Evolutionary conservation across 2,113 vertebrate genomes (phyloP).

Genomic region (Caranx melampygus): DNA sequence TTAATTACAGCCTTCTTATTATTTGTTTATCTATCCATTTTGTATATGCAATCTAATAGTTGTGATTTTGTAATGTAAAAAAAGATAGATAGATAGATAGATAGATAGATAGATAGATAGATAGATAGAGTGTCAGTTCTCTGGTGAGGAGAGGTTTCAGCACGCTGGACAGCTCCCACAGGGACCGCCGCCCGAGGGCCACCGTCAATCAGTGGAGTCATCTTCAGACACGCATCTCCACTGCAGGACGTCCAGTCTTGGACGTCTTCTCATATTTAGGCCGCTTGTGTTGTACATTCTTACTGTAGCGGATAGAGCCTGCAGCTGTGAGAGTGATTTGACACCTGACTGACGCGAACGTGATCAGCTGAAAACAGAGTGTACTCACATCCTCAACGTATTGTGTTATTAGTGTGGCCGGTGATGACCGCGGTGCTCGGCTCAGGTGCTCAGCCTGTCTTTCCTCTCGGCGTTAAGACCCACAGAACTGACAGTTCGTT

Average conservation of each 20-base stretch:
- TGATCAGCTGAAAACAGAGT: background rate
- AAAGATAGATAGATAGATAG: conserved; percentile 3
- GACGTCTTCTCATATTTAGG: fast-evolving
- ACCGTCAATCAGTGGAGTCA: conserved; percentile 5
- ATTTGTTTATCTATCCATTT: too few species aligned
- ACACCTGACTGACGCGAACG: background rate
- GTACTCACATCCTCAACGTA: background rate
- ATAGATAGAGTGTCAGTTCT: background rate
- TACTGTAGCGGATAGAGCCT: background rate
- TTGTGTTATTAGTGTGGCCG: background rate
- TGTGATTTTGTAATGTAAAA: background rate
- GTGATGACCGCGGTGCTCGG: too few species aligned
- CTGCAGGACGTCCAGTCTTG: background rate
- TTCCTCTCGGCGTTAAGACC: too few species aligned
- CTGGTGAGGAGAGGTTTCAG: conserved; percentile 54
- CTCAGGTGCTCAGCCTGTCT: too few species aligned
- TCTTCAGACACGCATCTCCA: background rate
- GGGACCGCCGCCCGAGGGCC: conserved; percentile 37
- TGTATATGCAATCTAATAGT: too few species aligned
- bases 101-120: background rate
- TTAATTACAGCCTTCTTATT: too few species aligned
- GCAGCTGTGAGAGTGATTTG: too few species aligned
- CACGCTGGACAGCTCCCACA: conserved; percentile 74
- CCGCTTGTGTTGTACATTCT: background rate
- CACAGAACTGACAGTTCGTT: too few species aligned